Percentiles rank a stretch among this genome's conserved stretches.
Conservation (phyloP, 1,140 invertebrate species). For the Macrobrachium rosenbergii region DNA sequence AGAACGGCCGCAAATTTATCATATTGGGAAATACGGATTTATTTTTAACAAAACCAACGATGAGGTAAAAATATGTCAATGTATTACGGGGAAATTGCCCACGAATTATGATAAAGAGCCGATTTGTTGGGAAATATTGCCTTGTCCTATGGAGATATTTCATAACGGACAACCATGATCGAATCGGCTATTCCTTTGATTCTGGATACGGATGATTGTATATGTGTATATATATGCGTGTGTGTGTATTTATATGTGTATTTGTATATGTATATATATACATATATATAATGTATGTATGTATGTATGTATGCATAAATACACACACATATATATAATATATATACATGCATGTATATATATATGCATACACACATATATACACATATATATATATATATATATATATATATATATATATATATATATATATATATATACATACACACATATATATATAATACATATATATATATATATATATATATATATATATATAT, state of each 20-base stretch:
- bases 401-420: constrained; percentile 23
- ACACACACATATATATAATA: constrained; percentile 4
- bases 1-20: no score
- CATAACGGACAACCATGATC: no score
- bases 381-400: not conserved
- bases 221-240: not conserved
- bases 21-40: no score
- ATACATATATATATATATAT: not conserved
- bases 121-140: no score
- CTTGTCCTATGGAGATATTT: no score
- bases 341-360: not conserved
- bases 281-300: constrained; percentile 7
- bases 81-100: no score
- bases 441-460: constrained; percentile 26
- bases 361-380: not conserved
- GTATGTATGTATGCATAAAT: not conserved
- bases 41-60: no score
- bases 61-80: no score
- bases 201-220: not conserved
- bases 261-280: not conserved
- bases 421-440: constrained; percentile 33
- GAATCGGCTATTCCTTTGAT: no score
- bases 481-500: constrained; percentile 4
- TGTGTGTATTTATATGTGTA: not conserved
- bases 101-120: no score